These are phyloP conservation scores for Cheilosia pagana DNA, from an alignment of 2,888 invertebrate genomes.

Conservation along the genomic window DNA sequence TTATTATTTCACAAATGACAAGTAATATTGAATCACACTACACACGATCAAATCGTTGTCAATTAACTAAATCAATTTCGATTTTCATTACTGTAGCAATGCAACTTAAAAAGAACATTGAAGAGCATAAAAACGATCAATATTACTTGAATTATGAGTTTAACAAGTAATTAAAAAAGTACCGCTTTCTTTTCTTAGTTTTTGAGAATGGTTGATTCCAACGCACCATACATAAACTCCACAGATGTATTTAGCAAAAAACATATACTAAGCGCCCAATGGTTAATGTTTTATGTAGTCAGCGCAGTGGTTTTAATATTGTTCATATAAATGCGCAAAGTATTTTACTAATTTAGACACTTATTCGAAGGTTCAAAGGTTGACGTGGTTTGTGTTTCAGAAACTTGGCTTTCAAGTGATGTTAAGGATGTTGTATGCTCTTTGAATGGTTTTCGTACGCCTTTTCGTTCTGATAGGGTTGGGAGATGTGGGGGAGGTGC, in stretches of 20 bases:
- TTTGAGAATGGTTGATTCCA: constrained; percentile 25
- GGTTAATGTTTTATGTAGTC: constrained; percentile 25
- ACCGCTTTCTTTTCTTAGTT: constrained; percentile 11
- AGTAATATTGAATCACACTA: too few species aligned
- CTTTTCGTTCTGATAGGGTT: constrained; percentile 25
- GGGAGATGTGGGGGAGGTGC: constrained; percentile 19
- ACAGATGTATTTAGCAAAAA: constrained; percentile 13
- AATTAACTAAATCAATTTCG: too few species aligned
- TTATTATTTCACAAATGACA: too few species aligned
- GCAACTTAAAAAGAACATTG: too few species aligned
- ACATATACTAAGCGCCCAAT: constrained; percentile 26
- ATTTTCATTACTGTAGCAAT: too few species aligned
- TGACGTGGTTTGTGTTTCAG: constrained; percentile 18
- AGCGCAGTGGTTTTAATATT: background rate
- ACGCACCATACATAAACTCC: background rate
- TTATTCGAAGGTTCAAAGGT: constrained; percentile 15
- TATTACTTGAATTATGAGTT: too few species aligned
- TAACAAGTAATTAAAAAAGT: too few species aligned
- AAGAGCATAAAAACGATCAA: too few species aligned
- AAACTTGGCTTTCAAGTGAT: constrained; percentile 19
- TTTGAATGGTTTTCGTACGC: constrained; percentile 8
- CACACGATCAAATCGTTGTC: too few species aligned
- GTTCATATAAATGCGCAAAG: constrained; percentile 12
- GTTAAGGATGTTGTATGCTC: background rate
- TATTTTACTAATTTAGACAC: constrained; percentile 14